These are phyloP conservation scores for Erpetoichthys calabaricus DNA, from an alignment of 2,797 vertebrate genomes.

Conservation along the genomic window DNA sequence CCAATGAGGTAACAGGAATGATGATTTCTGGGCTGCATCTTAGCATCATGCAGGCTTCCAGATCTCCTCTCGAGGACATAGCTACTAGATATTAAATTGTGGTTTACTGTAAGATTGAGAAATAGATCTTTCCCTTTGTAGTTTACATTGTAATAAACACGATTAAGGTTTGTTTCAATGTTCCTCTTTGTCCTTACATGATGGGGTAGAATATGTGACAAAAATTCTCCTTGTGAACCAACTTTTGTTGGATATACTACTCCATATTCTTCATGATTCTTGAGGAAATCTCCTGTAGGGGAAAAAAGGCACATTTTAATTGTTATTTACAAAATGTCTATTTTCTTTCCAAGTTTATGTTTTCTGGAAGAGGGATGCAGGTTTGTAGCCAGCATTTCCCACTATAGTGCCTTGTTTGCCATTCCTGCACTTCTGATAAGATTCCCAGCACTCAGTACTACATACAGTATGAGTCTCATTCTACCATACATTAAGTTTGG, in stretches of 20 bases:
- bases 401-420: too few relatives aligned
- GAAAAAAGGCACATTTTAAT: constrained; percentile 13
- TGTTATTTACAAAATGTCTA: not conserved
- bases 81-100: constrained; percentile 55
- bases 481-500: too few relatives aligned
- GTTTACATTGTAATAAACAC: constrained; percentile 64
- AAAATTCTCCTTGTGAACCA: constrained; percentile 53
- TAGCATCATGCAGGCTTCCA: constrained; percentile 43
- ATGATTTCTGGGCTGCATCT: constrained; percentile 18
- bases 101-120: constrained; percentile 68
- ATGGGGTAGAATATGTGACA: constrained; percentile 64
- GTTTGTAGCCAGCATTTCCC: too few relatives aligned
- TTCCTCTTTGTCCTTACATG: constrained; percentile 51
- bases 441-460: too few relatives aligned
- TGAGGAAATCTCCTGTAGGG: constrained; percentile 46
- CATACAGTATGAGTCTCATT: too few relatives aligned
- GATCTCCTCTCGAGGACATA: constrained; percentile 68
- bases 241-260: constrained; percentile 67
- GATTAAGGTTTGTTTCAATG: constrained; percentile 26
- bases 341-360: not conserved
- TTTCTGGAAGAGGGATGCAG: too few relatives aligned
- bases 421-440: too few relatives aligned
- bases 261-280: constrained; percentile 44
- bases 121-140: constrained; percentile 49
- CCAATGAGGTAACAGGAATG: constrained; percentile 69